Percentiles rank a stretch among this genome's conserved stretches.
phyloP scores from a whole-genome alignment of 1,140 invertebrate species.

The Platyscapa corneri region DNA sequence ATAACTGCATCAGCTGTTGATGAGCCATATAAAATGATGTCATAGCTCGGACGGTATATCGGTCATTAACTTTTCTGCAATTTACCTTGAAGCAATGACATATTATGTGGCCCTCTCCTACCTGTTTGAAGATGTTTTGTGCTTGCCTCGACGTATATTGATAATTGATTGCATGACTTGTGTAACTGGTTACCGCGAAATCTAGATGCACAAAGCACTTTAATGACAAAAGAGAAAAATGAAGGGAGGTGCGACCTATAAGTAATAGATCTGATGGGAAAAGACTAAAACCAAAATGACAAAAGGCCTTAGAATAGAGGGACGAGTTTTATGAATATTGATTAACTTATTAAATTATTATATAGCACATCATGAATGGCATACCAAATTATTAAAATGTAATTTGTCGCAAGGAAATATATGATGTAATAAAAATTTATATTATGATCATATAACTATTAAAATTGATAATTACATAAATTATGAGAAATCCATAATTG shows the following conservation, averaged over 20 bases:
- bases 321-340: no score
- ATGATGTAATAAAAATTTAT: no score
- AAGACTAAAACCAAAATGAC: neutral
- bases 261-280: neutral
- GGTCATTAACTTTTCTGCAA: constrained; percentile 53
- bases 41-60: constrained; percentile 44
- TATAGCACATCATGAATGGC: no score
- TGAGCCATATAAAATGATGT: constrained; percentile 12
- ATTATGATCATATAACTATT: no score
- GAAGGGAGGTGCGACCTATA: neutral
- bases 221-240: neutral
- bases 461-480: no score
- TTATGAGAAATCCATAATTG: no score
- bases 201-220: constrained; percentile 7
- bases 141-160: neutral
- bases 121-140: constrained; percentile 35
- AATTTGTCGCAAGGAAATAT: no score
- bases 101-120: constrained; percentile 40
- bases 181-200: neutral
- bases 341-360: no score
- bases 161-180: constrained; percentile 5
- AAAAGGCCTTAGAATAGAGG: no score
- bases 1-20: constrained; percentile 7
- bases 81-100: constrained; percentile 53
- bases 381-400: no score